phyloP scores from a whole-genome alignment of 2,888 invertebrate genomes.

The Leptura quadrifasciata region DNA sequence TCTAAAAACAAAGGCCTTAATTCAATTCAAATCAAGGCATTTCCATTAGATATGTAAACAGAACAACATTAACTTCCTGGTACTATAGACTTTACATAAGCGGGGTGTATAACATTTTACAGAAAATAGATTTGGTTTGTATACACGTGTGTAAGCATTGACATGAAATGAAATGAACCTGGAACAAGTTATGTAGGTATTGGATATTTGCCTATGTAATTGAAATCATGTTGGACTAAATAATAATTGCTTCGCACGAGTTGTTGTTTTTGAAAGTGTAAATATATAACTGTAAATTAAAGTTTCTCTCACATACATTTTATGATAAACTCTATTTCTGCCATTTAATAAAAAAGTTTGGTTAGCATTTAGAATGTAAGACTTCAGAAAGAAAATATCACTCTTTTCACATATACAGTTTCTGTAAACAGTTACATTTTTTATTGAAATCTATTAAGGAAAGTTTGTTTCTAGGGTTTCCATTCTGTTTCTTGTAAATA shows the following conservation, averaged over 20 bases:
- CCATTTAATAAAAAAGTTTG: background rate
- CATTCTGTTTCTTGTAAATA: background rate
- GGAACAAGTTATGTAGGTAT: background rate
- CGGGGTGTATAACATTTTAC: background rate
- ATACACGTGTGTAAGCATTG: background rate
- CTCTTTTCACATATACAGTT: background rate
- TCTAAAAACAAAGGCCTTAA: background rate
- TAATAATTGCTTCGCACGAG: background rate
- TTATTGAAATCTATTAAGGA: background rate
- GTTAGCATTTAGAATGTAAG: background rate
- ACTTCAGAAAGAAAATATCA: constrained; percentile 3
- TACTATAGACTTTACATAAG: background rate
- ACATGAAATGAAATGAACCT: background rate
- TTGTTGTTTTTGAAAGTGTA: background rate
- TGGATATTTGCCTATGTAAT: background rate
- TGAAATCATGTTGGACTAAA: background rate
- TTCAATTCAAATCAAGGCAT: background rate
- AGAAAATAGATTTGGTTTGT: background rate
- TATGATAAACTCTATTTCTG: background rate
- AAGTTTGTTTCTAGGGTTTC: background rate
- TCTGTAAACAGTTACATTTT: constrained; percentile 3
- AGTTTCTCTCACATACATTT: background rate
- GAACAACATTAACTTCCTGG: background rate
- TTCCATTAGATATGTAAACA: background rate
- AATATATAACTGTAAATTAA: background rate